A percentile compares a stretch with the other conserved stretches of the same genome.
Evolutionary conservation across 2,797 vertebrate species (phyloP).

Genomic region (Oryzias dopingdopingensis): DNA sequence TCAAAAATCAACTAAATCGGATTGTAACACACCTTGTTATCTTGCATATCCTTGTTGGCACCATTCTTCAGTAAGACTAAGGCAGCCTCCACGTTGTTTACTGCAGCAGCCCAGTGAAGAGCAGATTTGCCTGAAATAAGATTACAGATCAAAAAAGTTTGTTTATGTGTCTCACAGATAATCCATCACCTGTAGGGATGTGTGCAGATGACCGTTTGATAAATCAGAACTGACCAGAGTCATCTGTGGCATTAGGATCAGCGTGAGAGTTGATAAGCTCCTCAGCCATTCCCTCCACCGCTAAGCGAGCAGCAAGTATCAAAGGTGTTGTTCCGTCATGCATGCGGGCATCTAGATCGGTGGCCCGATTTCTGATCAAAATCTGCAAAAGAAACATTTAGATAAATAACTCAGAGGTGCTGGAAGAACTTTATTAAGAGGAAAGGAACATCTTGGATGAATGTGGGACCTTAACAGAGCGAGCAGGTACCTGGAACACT

Average conservation of each 20-base stretch:
- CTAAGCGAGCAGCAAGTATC: conserved; percentile 91
- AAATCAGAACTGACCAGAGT: conserved; percentile 82
- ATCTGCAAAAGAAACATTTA: conserved; percentile 76
- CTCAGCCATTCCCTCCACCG: conserved; percentile 97
- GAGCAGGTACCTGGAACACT: conserved; percentile 88
- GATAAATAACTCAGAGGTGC: not conserved
- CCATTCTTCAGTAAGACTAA: conserved; percentile 92
- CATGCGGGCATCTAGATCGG: conserved; percentile 96
- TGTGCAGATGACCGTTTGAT: conserved; percentile 15
- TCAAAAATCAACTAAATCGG: not conserved
- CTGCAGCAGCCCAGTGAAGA: conserved; percentile 96
- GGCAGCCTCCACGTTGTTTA: conserved; percentile 94
- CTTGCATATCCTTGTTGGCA: conserved; percentile 99
- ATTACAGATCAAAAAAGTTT: conserved; percentile 5
- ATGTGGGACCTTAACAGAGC: not conserved
- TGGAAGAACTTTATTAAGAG: not conserved
- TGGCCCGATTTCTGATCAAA: conserved; percentile 95
- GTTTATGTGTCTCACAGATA: conserved; percentile 24
- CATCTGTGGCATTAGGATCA: conserved; percentile 92
- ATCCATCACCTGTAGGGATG: not conserved
- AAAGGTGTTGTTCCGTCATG: conserved; percentile 94
- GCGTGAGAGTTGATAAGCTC: conserved; percentile 97
- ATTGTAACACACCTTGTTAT: conserved; percentile 84
- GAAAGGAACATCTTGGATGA: conserved; percentile 1
- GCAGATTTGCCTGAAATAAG: conserved; percentile 89